Evolutionary conservation across 2,888 invertebrate species (phyloP), one percentile per base, ranked within the genome.

Genomic region (Agonum fuliginosum): DNA sequence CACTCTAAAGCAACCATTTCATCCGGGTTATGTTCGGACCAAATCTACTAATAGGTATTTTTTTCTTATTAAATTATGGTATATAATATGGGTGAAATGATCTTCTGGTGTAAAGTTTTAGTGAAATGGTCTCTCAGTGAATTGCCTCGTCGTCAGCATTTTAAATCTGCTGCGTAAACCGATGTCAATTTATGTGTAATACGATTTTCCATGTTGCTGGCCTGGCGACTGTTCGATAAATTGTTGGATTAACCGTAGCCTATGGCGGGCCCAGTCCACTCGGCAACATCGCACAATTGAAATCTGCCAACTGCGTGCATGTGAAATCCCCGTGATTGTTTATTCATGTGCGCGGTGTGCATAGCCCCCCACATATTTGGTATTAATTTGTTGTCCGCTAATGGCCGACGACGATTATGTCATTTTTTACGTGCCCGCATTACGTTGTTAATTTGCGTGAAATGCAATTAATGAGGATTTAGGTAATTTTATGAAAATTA

Each of bases 401-500:
- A 62, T 62, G 58, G 30, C 30, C 58, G 30, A 62, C 30, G 30
- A 62, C 58, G 58, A 62, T 62, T 62, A 62, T 62, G 58, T 30
- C 58, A 62, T 62, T 62, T 62, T 62, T 62, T 62, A 30, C 58
- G 30, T 62, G 58, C 30, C 8, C 27, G 30, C 58, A 62, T 62
- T 62, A 62, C 17, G 58, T 30, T 62, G 58, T 30, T 62, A 62
- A 62, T 54, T 54, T 54, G 54, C n/a, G 54, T 22, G 12, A 54
- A 54, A 54, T 54, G 24, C 54, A 54, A 54, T 62, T 62, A 62
- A 30, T 62, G 30, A 19, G 58, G 58, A 62, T 62, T 62, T 62
- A 30, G 58, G 30, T 62, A 62, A 62, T 62, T 62, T 62, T 62
- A 62, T 62, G 58, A 30, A 62, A 62, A 62, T 62, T 62, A 62